phyloP scores from a whole-genome alignment of 2,113 vertebrate species.

The Danionella cerebrum region DNA sequence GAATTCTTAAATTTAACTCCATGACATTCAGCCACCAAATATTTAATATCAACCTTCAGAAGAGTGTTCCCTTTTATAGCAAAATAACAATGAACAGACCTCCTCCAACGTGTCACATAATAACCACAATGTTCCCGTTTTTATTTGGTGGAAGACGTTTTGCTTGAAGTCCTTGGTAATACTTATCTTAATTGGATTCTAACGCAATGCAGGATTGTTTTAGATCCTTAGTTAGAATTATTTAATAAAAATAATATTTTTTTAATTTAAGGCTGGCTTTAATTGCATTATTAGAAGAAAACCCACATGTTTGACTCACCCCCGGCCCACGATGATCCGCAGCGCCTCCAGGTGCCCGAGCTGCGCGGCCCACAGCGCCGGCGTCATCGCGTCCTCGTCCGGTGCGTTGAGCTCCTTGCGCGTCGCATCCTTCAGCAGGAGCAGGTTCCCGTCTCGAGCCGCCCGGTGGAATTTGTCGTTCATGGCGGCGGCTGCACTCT shows the following conservation, averaged over 20 bases:
- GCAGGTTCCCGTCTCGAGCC: constrained; percentile 84
- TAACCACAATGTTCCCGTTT: no score
- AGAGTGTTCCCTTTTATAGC: no score
- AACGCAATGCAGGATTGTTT: no score
- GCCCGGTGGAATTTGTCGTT: constrained; percentile 88
- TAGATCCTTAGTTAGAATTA: no score
- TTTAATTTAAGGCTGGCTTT: not conserved
- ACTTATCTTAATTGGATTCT: no score
- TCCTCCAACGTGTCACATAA: no score
- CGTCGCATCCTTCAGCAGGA: constrained; percentile 81
- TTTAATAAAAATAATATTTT: not conserved
- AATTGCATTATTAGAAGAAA: not conserved
- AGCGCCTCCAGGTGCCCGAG: constrained; percentile 85
- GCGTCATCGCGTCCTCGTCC: constrained; percentile 92
- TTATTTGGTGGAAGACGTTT: no score
- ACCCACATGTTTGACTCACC: constrained; percentile 69
- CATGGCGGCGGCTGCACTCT: constrained; percentile 59
- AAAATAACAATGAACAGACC: no score
- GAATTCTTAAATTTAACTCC: no score
- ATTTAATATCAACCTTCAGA: no score
- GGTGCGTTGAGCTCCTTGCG: constrained; percentile 84
- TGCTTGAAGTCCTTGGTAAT: no score
- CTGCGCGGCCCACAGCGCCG: constrained; percentile 88
- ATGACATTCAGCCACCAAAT: no score
- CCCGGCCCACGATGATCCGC: constrained; percentile 79